phyloP scores from a whole-genome alignment of 2,797 vertebrate species.

The Smutsia gigantea region DNA sequence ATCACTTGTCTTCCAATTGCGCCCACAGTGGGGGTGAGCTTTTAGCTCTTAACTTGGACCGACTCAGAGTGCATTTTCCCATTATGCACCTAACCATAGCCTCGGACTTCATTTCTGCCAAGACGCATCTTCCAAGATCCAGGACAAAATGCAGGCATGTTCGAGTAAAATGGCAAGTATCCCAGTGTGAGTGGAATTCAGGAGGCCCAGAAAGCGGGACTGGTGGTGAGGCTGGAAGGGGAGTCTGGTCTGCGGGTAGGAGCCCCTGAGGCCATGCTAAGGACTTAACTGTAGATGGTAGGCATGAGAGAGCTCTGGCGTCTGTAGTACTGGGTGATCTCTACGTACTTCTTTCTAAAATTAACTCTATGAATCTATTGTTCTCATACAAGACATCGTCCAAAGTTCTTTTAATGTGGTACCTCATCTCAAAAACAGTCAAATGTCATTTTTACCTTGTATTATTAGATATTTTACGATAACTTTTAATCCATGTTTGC shows the following conservation, averaged over 20 bases:
- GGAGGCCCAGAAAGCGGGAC: not conserved
- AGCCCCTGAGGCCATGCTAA: not conserved
- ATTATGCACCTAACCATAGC: not conserved
- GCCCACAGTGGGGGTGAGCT: not conserved
- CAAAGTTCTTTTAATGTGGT: not conserved
- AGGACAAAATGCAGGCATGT: not conserved
- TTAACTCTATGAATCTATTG: not conserved
- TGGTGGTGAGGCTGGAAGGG: not conserved
- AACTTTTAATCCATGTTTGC: not conserved
- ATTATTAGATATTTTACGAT: not conserved
- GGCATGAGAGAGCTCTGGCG: not conserved
- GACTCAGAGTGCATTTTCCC: not conserved
- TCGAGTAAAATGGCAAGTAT: not conserved
- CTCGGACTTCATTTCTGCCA: slow-evolving; percentile 17
- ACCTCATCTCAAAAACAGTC: not conserved
- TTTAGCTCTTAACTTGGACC: not conserved
- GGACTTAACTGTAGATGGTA: not conserved
- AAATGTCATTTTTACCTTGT: not conserved
- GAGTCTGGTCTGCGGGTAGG: not conserved
- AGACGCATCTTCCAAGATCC: not conserved
- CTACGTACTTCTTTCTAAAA: not conserved
- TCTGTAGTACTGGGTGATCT: not conserved
- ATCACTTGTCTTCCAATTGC: not conserved
- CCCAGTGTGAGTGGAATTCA: not conserved
- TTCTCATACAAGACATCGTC: not conserved